Conservation (phyloP, 1,140 invertebrate genomes). For the Neomicropteryx cornuta region DNA sequence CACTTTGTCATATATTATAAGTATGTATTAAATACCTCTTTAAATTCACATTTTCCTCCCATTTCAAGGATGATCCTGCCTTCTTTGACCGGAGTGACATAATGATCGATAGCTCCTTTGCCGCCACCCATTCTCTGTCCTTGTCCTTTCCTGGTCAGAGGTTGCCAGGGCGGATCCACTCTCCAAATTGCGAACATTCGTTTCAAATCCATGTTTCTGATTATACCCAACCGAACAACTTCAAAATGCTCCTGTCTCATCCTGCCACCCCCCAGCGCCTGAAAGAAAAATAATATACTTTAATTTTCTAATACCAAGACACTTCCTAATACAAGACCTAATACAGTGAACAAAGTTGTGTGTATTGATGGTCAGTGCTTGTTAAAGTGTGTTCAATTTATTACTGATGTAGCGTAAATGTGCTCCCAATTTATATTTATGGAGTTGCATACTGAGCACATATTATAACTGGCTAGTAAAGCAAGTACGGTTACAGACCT, state of each 20-base stretch:
- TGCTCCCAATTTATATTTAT: no score
- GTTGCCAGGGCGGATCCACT: slow-evolving; percentile 90
- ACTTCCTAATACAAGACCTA: not conserved
- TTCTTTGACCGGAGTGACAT: slow-evolving; percentile 84
- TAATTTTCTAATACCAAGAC: not conserved
- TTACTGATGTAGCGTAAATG: no score
- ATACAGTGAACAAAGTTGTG: not conserved
- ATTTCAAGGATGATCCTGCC: slow-evolving; percentile 93
- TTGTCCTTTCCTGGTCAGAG: slow-evolving; percentile 81
- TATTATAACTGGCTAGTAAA: no score
- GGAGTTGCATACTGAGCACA: no score
- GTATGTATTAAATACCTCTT: slow-evolving; percentile 50
- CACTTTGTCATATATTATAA: no score
- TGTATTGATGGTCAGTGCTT: no score
- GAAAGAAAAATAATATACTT: slow-evolving; percentile 18
- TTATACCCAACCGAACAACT: slow-evolving; percentile 69
- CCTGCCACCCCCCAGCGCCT: slow-evolving; percentile 77
- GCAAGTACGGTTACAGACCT: no score
- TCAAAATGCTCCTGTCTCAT: slow-evolving; percentile 75
- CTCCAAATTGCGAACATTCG: slow-evolving; percentile 93
- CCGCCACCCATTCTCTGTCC: slow-evolving; percentile 92
- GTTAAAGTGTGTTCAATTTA: no score
- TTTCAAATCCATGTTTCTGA: slow-evolving; percentile 62
- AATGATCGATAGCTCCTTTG: slow-evolving; percentile 92
- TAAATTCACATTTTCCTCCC: slow-evolving; percentile 79